Evolutionary conservation across 2,888 invertebrate species (phyloP), one percentile per base, ranked within the genome.

Genomic region (Eudasyphora cyanicolor): DNA sequence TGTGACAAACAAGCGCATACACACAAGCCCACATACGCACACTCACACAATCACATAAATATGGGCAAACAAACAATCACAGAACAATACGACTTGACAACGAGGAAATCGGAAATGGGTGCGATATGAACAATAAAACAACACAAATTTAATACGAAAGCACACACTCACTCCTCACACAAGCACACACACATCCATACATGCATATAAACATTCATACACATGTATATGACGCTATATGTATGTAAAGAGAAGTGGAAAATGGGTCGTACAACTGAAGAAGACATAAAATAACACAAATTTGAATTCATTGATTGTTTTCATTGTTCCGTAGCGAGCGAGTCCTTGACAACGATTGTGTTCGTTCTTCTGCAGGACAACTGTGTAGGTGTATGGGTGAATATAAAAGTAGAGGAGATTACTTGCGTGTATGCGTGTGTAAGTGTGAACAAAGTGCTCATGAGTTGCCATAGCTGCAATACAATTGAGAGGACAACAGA

Each of bases 251-350:
- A 19, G 1, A 12, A 17, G 64, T 32, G n/a, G 57, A 10, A 21
- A n/a, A 29, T 17, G n/a, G 24, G 10, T 8, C 35, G 0, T 10
- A 10, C 10, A n/a, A 54, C 45, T 71, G 71, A 79, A 76, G 32
- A 60, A 70, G 69, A 60, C 67, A 76, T 82, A 79, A 82, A 79
- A 79, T 76, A 67, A 73, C 69, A 82, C 73, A 79, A 77, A 74
- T 78, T 82, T 70, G 38, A 76, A 82, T 79, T 79, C 73, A 76
- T 76, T 79, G 71, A 79, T 79, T 82, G 54, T 64, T 45, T 79
- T 76, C 60, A 60, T 64, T 71, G 38, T 62, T 69, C 51, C 71
- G 35, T 74, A 29, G 29, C n/a, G 45, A 38, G n/a, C n/a, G 57
- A 60, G 60, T 60, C 29, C 19, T 60, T 29, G 29, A 60, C 60